A percentile compares a stretch with the other conserved stretches of the same genome.
Conservation (phyloP, 2,113 vertebrate genomes). For the Bombycilla garrulus region DNA sequence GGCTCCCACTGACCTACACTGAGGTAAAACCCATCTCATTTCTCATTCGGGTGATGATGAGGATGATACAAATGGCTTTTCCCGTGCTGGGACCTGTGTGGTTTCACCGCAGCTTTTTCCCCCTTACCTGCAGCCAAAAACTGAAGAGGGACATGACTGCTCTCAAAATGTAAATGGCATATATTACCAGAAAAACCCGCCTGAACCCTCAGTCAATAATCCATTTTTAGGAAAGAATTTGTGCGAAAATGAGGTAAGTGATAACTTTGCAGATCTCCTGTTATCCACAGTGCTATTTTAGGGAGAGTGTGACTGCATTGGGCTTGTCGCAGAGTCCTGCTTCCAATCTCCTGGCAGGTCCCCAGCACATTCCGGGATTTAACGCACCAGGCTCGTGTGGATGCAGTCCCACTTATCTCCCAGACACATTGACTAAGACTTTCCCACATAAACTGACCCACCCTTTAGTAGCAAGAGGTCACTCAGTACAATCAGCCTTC, state of each 20-base stretch:
- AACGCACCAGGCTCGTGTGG: constrained; percentile 19
- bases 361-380: constrained; percentile 68
- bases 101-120: background rate
- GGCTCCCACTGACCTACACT: background rate
- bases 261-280: constrained; percentile 50
- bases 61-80: background rate
- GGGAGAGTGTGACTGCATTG: constrained; percentile 51
- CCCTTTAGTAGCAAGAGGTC: constrained; percentile 44
- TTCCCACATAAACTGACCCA: constrained; percentile 58
- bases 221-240: constrained; percentile 36
- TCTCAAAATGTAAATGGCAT: background rate
- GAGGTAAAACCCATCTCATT: background rate
- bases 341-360: constrained; percentile 66
- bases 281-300: constrained; percentile 69
- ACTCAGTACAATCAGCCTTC: constrained; percentile 32
- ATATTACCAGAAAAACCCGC: background rate
- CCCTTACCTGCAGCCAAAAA: background rate
- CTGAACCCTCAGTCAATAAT: background rate
- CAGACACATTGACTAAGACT: constrained; percentile 41
- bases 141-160: background rate
- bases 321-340: constrained; percentile 63
- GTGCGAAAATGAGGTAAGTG: constrained; percentile 65
- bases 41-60: background rate
- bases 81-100: background rate
- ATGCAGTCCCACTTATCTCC: constrained; percentile 59